These are phyloP conservation scores for Drosophila testacea DNA, from an alignment of 2,888 invertebrate species.

Conservation along the genomic window DNA sequence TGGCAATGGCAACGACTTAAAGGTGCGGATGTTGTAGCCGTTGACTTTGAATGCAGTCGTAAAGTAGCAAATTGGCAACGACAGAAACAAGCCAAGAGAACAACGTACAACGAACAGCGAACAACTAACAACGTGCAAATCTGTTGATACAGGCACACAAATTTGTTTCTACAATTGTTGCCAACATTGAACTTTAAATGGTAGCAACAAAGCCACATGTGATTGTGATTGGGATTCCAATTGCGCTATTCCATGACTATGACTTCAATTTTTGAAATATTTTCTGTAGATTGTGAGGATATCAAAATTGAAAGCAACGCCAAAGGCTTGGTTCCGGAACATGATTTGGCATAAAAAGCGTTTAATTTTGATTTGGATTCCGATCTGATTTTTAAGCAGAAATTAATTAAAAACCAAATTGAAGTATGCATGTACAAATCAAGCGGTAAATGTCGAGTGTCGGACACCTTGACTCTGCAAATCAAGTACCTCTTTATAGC, in stretches of 20 bases:
- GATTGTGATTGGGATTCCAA: conserved; percentile 40
- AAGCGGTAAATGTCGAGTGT: conserved; percentile 35
- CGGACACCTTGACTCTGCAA: conserved; percentile 44
- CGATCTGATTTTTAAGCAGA: conserved; percentile 53
- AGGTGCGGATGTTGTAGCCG: conserved; percentile 68
- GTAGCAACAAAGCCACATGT: conserved; percentile 68
- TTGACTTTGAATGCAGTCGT: conserved; percentile 63
- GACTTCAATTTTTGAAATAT: conserved; percentile 1
- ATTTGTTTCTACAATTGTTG: conserved; percentile 75
- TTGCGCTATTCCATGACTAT: conserved; percentile 30
- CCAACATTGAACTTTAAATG: conserved; percentile 80
- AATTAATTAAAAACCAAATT: conserved; percentile 53
- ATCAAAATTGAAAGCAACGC: conserved; percentile 9
- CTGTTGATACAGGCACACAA: conserved; percentile 45
- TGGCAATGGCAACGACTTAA: conserved; percentile 49
- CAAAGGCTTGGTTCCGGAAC: conserved; percentile 11
- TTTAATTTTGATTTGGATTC: conserved; percentile 37
- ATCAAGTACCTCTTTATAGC: conserved; percentile 46
- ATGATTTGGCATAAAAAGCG: conserved; percentile 44
- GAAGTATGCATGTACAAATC: conserved; percentile 36
- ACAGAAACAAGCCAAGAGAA: conserved; percentile 31
- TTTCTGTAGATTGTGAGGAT: conserved; percentile 1
- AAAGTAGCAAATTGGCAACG: conserved; percentile 73
- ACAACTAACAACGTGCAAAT: conserved; percentile 26
- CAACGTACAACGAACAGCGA: conserved; percentile 26